These are phyloP conservation scores for Aplidium turbinatum DNA, from an alignment of 23 tunicate genomes.

Conservation along the genomic window DNA sequence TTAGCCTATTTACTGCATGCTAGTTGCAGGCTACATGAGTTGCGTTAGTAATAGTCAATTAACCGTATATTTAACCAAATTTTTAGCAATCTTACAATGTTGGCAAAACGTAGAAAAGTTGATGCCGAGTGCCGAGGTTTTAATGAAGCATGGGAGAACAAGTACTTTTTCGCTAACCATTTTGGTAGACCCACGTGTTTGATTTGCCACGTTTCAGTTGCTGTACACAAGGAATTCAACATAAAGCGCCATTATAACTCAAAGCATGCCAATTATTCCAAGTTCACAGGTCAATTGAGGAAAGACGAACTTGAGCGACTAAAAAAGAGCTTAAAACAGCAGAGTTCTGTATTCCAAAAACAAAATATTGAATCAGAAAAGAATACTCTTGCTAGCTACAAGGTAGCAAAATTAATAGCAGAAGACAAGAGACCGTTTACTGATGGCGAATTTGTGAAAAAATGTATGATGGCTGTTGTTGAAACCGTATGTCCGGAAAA, in stretches of 20 bases:
- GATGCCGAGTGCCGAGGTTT: conserved; percentile 41
- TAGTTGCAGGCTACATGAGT: too few relatives aligned
- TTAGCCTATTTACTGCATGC: too few relatives aligned
- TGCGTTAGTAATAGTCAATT: too few relatives aligned
- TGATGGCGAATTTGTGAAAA: conserved; percentile 70
- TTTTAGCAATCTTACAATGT: too few relatives aligned
- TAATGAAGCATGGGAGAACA: conserved; percentile 43
- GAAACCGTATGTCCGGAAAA: conserved; percentile 72
- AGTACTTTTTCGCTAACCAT: conserved; percentile 18
- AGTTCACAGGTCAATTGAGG: conserved; percentile 44
- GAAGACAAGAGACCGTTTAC: conserved; percentile 63
- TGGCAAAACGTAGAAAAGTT: conserved; percentile 36
- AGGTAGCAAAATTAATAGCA: conserved; percentile 68
- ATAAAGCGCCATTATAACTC: conserved; percentile 64
- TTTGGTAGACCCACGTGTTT: conserved; percentile 37
- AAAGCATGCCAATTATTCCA: conserved; percentile 28
- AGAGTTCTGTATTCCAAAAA: conserved; percentile 44
- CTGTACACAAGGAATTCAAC: conserved; percentile 61
- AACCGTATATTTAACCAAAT: too few relatives aligned
- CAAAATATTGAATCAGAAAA: conserved; percentile 55
- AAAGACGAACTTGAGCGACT: too few relatives aligned
- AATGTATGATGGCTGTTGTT: conserved; percentile 69
- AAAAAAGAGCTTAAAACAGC: conserved; percentile 25
- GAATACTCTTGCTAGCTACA: conserved; percentile 58
- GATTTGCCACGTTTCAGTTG: conserved; percentile 47